A percentile compares a stretch with the other conserved stretches of the same genome.
Conservation (phyloP, 2,113 vertebrate genomes). For the Corydoras maculifer region DNA sequence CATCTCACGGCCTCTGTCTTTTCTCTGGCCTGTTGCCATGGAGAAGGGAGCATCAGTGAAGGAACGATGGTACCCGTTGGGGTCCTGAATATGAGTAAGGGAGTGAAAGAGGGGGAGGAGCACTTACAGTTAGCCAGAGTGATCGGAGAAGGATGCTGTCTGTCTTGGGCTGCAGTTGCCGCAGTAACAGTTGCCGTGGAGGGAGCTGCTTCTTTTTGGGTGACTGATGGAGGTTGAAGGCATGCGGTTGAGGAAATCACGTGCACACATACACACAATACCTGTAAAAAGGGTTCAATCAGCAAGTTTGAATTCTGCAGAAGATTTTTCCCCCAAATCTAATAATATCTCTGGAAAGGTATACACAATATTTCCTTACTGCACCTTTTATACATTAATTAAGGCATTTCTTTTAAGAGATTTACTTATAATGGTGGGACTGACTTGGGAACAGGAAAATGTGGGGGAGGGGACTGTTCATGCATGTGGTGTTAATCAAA, state of each 20-base stretch:
- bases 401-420: too few species aligned
- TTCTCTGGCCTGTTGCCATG: constrained; percentile 45
- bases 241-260: neutral
- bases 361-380: too few species aligned
- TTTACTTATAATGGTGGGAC: too few species aligned
- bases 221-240: constrained; percentile 30
- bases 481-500: neutral
- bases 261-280: neutral
- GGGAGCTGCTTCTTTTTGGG: constrained; percentile 30
- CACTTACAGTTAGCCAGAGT: constrained; percentile 32
- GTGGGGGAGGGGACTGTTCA: neutral
- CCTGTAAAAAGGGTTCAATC: constrained; percentile 22
- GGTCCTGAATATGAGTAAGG: constrained; percentile 32
- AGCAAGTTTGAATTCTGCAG: neutral
- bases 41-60: constrained; percentile 32
- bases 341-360: too few species aligned
- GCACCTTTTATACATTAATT: too few species aligned
- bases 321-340: too few species aligned
- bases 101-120: constrained; percentile 23
- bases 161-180: constrained; percentile 34
- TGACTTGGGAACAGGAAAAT: neutral
- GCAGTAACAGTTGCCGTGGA: constrained; percentile 39
- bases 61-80: constrained; percentile 27
- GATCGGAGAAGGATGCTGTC: constrained; percentile 33
- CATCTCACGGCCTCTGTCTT: neutral